A percentile compares a stretch with the other conserved stretches of the same genome.
These are phyloP conservation scores for Sinopyrophorus schimmeli DNA, from an alignment of 2,888 invertebrate genomes.

Conservation along the genomic window DNA sequence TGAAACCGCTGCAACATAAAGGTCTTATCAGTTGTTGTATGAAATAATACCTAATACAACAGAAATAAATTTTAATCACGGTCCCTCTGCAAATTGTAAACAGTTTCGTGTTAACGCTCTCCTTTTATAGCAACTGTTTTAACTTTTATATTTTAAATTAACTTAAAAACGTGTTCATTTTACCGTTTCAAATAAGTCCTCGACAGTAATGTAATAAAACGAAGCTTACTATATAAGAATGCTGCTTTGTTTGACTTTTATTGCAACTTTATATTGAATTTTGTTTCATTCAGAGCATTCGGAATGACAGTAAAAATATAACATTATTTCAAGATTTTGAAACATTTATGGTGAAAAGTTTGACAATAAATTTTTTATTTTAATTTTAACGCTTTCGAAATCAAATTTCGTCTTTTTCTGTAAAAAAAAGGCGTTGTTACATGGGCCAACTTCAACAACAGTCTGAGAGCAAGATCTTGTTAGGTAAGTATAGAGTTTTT, in stretches of 20 bases:
- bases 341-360: too few species aligned
- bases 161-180: constrained; percentile 20
- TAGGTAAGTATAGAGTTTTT: constrained; percentile 8
- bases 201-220: constrained; percentile 22
- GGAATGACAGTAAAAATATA: constrained; percentile 19
- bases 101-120: too few species aligned
- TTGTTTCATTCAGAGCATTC: constrained; percentile 9
- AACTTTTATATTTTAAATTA: constrained; percentile 12
- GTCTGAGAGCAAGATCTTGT: constrained; percentile 4
- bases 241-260: constrained; percentile 26
- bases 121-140: constrained; percentile 1
- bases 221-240: constrained; percentile 20
- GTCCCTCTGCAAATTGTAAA: too few species aligned
- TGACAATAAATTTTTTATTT: too few species aligned
- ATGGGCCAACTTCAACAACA: too few species aligned
- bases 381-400: too few species aligned
- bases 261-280: constrained; percentile 27
- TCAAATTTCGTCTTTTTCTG: too few species aligned
- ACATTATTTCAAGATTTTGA: too few species aligned
- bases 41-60: constrained; percentile 4
- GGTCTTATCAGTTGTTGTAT: constrained; percentile 10
- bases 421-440: too few species aligned
- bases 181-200: constrained; percentile 16
- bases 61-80: constrained; percentile 11
- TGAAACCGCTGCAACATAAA: constrained; percentile 9